These are phyloP conservation scores for Caenorhabditis auriculariae DNA, from an alignment of 2,888 invertebrate species.

Conservation along the genomic window DNA sequence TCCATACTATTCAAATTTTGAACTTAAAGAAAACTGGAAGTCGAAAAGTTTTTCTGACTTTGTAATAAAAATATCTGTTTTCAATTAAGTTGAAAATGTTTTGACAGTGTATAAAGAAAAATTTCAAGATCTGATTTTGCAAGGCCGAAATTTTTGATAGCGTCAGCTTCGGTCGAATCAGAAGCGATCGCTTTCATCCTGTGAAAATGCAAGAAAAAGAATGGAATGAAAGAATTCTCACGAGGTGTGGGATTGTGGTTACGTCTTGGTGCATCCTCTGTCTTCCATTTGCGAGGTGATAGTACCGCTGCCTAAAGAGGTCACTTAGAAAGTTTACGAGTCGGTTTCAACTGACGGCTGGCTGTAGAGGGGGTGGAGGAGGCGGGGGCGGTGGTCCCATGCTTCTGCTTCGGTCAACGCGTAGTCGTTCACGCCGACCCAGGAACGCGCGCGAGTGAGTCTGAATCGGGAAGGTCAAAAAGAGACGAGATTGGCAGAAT, in stretches of 20 bases:
- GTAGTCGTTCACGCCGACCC: too few relatives aligned
- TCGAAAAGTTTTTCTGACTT: too few relatives aligned
- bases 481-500: too few relatives aligned
- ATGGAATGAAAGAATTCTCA: constrained; percentile 5
- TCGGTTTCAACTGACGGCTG: constrained; percentile 19
- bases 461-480: too few relatives aligned
- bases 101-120: too few relatives aligned
- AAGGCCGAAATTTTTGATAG: too few relatives aligned
- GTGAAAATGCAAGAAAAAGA: constrained; percentile 5
- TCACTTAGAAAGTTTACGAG: neutral
- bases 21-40: too few relatives aligned
- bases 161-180: too few relatives aligned
- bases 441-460: constrained; percentile 34
- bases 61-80: too few relatives aligned
- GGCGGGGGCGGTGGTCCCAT: constrained; percentile 57
- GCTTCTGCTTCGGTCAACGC: constrained; percentile 15
- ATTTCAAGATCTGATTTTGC: too few relatives aligned
- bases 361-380: constrained; percentile 62
- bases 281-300: constrained; percentile 58
- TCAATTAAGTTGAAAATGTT: too few relatives aligned
- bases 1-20: too few relatives aligned
- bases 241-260: constrained; percentile 48
- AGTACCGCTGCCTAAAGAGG: constrained; percentile 49
- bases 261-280: constrained; percentile 61
- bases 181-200: neutral